A percentile compares a stretch with the other conserved stretches of the same genome.
Conservation (phyloP, 2,888 invertebrate species). For the Capitulum mitella region DNA sequence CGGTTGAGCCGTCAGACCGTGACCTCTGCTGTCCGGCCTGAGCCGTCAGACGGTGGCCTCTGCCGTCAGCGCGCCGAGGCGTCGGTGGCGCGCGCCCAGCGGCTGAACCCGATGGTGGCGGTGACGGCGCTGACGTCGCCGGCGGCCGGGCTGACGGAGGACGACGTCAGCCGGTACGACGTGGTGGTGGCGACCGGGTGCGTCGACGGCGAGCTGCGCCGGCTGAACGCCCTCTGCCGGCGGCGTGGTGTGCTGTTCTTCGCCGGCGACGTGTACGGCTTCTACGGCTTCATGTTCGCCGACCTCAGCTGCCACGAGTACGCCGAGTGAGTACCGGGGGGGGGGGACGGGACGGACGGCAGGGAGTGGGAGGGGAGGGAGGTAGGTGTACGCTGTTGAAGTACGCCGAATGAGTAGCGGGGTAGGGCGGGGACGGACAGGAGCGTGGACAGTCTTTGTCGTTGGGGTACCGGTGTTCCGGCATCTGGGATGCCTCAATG, state of each 20-base stretch:
- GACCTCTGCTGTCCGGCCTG: too few species aligned
- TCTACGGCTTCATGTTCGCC: slow-evolving; percentile 82
- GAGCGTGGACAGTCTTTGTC: too few species aligned
- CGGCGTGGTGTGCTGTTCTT: slow-evolving; percentile 57
- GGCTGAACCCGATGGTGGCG: slow-evolving; percentile 88
- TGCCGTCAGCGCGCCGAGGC: slow-evolving; percentile 80
- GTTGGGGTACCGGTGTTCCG: too few species aligned
- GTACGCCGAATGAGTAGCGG: too few species aligned
- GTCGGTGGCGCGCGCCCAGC: slow-evolving; percentile 66
- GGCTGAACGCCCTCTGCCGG: slow-evolving; percentile 68
- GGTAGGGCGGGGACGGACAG: too few species aligned
- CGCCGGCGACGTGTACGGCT: slow-evolving; percentile 86
- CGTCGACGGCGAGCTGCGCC: slow-evolving; percentile 59
- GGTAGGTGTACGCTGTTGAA: too few species aligned
- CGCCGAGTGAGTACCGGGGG: slow-evolving; percentile 56
- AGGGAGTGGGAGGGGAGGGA: too few species aligned
- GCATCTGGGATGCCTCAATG: too few species aligned
- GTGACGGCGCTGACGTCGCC: slow-evolving; percentile 50
- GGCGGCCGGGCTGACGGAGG: slow-evolving; percentile 58
- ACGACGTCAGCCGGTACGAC: slow-evolving; percentile 65
- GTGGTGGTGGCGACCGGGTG: slow-evolving; percentile 69
- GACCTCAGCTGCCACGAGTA: slow-evolving; percentile 79
- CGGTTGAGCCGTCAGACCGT: too few species aligned
- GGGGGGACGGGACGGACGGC: too few species aligned
- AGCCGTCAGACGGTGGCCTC: too few species aligned